Percentiles rank a stretch among this genome's conserved stretches.
Conservation (phyloP, 2,888 invertebrate genomes). For the Neuroscelio doddi region DNA sequence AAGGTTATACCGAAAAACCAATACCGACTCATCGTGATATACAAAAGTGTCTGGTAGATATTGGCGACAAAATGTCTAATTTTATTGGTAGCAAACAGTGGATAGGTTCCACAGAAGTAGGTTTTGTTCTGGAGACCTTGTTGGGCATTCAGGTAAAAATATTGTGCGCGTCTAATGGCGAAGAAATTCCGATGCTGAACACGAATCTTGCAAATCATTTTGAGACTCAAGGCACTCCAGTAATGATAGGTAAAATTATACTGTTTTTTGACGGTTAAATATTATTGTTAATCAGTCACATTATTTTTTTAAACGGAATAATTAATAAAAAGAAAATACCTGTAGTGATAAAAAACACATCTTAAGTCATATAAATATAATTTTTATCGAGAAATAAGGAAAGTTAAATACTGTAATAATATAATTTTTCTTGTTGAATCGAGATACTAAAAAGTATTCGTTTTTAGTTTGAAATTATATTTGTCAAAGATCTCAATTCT, state of each 20-base stretch:
- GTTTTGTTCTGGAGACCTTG: constrained; percentile 90
- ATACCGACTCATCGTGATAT: constrained; percentile 90
- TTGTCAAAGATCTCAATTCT: too few species aligned
- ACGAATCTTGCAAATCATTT: constrained; percentile 93
- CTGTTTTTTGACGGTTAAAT: too few species aligned
- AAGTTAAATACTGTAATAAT: neutral
- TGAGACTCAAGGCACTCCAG: constrained; percentile 91
- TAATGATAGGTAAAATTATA: constrained; percentile 94
- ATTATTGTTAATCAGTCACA: too few species aligned
- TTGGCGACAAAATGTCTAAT: constrained; percentile 91
- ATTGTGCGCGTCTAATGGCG: constrained; percentile 87
- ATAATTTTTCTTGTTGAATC: constrained; percentile 7
- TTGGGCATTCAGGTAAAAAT: constrained; percentile 86
- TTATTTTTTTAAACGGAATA: too few species aligned
- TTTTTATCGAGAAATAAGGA: too few species aligned
- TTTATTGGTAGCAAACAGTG: constrained; percentile 95
- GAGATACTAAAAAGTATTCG: too few species aligned
- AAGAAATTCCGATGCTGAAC: constrained; percentile 85
- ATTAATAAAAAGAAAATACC: too few species aligned
- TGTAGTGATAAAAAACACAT: too few species aligned
- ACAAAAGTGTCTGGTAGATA: constrained; percentile 93
- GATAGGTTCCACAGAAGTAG: constrained; percentile 99
- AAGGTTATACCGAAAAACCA: constrained; percentile 84
- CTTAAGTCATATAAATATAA: too few species aligned
- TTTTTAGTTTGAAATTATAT: too few species aligned